Evolutionary conservation across 2,888 invertebrate species (phyloP).

Genomic region (Gonocerus acuteangulatus): DNA sequence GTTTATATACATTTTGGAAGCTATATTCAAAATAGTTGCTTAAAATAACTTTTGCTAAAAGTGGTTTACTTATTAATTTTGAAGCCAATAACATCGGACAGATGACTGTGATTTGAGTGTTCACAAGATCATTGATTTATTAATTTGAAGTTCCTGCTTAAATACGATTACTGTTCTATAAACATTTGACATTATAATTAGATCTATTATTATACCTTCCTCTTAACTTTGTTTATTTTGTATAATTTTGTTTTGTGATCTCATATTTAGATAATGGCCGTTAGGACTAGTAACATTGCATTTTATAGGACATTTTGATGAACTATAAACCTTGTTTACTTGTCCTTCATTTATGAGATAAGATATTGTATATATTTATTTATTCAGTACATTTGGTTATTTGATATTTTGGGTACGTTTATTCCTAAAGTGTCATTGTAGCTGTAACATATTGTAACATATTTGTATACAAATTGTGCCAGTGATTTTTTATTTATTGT

Average conservation of each 20-base stretch:
- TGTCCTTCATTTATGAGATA: not conserved
- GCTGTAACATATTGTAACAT: slow-evolving; percentile 29
- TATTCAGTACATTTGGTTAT: not conserved
- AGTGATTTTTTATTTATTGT: slow-evolving; percentile 22
- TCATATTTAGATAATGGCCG: not conserved
- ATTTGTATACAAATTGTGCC: slow-evolving; percentile 28
- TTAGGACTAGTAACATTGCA: not conserved
- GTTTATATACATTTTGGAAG: not conserved
- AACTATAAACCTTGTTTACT: not conserved
- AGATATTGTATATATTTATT: not conserved
- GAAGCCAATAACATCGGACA: not conserved
- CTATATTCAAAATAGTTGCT: not conserved
- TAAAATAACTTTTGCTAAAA: not conserved
- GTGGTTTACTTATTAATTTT: no score
- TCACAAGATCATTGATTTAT: not conserved
- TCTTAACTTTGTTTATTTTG: not conserved
- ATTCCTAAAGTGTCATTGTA: not conserved
- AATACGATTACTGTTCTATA: not conserved
- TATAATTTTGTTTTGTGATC: not conserved
- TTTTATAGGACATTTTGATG: not conserved
- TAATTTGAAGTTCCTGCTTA: not conserved
- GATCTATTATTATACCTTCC: not conserved
- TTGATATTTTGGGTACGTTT: slow-evolving; percentile 7
- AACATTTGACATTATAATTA: not conserved
- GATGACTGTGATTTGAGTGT: not conserved